Conservation (phyloP, 2,888 invertebrate species). For the Hymenopus coronatus region DNA sequence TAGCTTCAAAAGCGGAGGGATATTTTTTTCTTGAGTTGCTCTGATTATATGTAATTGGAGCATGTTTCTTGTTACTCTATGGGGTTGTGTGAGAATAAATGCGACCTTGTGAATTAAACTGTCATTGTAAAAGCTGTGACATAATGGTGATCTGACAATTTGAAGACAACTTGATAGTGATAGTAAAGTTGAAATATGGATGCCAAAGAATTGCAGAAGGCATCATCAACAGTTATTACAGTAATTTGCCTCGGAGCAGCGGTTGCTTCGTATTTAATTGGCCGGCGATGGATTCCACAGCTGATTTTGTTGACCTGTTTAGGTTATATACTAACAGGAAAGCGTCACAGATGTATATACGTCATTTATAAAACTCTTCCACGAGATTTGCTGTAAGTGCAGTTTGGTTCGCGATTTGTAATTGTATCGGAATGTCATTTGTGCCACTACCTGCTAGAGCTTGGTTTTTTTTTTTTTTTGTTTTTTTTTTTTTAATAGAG, state of each 20-base stretch:
- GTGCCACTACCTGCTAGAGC: too few relatives aligned
- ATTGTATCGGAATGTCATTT: too few relatives aligned
- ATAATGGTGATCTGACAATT: not conserved
- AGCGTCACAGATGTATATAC: conserved; percentile 49
- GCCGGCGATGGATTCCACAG: conserved; percentile 25
- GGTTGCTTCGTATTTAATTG: conserved; percentile 20
- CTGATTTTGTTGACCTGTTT: conserved; percentile 3
- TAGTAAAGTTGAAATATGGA: not conserved
- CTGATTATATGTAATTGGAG: too few relatives aligned
- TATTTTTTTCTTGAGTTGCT: too few relatives aligned
- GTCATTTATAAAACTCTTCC: conserved; percentile 64
- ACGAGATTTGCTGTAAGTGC: conserved; percentile 64
- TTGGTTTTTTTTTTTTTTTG: too few relatives aligned
- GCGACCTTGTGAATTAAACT: not conserved
- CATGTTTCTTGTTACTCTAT: not conserved
- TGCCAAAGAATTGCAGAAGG: not conserved
- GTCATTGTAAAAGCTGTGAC: not conserved
- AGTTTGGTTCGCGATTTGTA: not conserved
- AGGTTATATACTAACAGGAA: conserved; percentile 23
- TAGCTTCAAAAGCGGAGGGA: too few relatives aligned
- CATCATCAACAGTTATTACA: not conserved
- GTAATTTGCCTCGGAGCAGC: conserved; percentile 18
- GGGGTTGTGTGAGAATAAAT: not conserved
- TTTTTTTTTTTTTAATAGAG: too few relatives aligned
- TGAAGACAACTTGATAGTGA: not conserved